Evolutionary conservation across 2,888 invertebrate species (phyloP).

Genomic region (Luperina testacea): DNA sequence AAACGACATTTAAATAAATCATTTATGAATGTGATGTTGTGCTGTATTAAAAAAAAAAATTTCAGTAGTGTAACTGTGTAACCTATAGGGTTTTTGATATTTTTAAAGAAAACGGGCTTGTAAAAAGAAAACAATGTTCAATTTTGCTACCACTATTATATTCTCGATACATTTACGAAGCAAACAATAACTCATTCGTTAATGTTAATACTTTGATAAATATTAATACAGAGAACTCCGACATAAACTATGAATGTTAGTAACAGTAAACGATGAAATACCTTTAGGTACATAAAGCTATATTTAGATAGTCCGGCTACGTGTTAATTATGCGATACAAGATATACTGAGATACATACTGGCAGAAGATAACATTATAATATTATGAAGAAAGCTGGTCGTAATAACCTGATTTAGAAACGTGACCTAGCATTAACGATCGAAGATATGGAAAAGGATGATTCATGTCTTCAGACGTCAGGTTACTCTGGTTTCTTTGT

Average conservation of each 20-base stretch:
- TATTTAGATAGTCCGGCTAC: constrained; percentile 46
- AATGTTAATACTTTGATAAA: constrained; percentile 22
- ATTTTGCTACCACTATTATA: constrained; percentile 31
- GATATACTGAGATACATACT: constrained; percentile 13
- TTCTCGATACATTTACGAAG: constrained; percentile 33
- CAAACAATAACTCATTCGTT: constrained; percentile 6
- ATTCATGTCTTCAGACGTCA: constrained; percentile 15
- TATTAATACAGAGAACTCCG: constrained; percentile 43
- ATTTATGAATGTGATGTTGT: not conserved
- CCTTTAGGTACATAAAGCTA: constrained; percentile 46
- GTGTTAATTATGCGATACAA: constrained; percentile 34
- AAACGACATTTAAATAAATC: not conserved
- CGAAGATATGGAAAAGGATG: constrained; percentile 16
- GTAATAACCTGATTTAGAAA: constrained; percentile 27
- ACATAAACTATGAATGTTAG: constrained; percentile 43
- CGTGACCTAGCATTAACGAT: constrained; percentile 20
- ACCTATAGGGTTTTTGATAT: not conserved
- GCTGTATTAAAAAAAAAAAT: not conserved
- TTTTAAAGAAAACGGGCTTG: not conserved
- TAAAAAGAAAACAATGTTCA: constrained; percentile 26
- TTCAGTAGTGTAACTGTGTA: not conserved
- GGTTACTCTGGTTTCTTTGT: constrained; percentile 31
- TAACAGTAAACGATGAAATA: constrained; percentile 50
- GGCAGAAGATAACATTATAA: constrained; percentile 9
- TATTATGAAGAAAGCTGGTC: constrained; percentile 34